Evolutionary conservation across 2,888 invertebrate genomes (phyloP).

Genomic region (Abrostola triplasia): DNA sequence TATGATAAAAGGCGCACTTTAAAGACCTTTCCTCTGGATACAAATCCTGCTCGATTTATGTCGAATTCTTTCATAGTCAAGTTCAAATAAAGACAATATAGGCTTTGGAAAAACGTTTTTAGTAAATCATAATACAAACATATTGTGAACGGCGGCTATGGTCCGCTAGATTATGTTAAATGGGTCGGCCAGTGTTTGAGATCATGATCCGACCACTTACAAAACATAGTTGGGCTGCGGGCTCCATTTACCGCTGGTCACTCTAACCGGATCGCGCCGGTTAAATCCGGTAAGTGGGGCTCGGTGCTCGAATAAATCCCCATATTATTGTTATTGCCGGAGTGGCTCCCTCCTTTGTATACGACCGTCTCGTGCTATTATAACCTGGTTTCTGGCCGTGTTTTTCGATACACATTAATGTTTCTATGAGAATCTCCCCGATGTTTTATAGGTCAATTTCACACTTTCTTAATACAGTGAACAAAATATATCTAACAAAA

Average conservation of each 20-base stretch:
- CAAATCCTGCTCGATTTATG: conserved; percentile 39
- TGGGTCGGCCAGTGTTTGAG: conserved; percentile 55
- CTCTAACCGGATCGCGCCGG: conserved; percentile 61
- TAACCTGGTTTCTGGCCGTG: conserved; percentile 66
- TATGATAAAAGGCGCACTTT: conserved; percentile 19
- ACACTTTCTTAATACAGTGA: background rate
- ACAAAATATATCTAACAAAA: no score
- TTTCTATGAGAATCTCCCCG: conserved; percentile 39
- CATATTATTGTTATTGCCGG: conserved; percentile 79
- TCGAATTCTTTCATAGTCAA: conserved; percentile 27
- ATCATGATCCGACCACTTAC: conserved; percentile 74
- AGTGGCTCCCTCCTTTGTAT: conserved; percentile 68
- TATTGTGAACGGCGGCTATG: conserved; percentile 57
- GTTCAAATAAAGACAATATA: conserved; percentile 47
- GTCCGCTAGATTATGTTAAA: conserved; percentile 73
- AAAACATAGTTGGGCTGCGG: conserved; percentile 67
- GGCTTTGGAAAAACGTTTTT: conserved; percentile 27
- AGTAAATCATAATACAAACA: conserved; percentile 60
- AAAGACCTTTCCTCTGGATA: conserved; percentile 20
- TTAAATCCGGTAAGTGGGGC: conserved; percentile 78
- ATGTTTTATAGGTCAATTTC: conserved; percentile 44
- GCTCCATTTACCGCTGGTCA: conserved; percentile 67
- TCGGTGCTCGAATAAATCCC: conserved; percentile 77
- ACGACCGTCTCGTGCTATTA: conserved; percentile 65
- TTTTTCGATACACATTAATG: conserved; percentile 60